These are phyloP conservation scores for Drosophila mayaguana DNA, from an alignment of 2,888 invertebrate species.

Conservation along the genomic window DNA sequence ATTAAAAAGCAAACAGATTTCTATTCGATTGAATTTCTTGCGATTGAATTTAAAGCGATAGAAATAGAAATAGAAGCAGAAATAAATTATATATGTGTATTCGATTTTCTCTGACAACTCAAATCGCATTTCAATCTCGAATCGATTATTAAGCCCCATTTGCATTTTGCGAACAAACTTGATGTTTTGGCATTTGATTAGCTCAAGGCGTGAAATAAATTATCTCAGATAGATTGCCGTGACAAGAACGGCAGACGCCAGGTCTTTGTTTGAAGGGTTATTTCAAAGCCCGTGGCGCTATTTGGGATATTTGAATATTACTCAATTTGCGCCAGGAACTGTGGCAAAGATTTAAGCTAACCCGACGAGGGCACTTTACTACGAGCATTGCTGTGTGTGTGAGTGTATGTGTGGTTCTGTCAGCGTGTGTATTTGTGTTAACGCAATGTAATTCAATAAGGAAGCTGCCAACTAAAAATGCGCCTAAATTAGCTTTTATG, in stretches of 20 bases:
- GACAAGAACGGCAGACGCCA: not conserved
- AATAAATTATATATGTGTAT: not conserved
- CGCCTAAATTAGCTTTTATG: slow-evolving; percentile 66
- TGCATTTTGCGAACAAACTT: slow-evolving; percentile 3
- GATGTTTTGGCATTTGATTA: slow-evolving; percentile 25
- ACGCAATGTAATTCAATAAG: slow-evolving; percentile 62
- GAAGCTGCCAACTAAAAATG: slow-evolving; percentile 62
- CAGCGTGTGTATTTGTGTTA: slow-evolving; percentile 16
- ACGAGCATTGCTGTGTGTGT: not conserved
- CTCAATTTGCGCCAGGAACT: slow-evolving; percentile 24
- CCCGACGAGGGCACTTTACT: slow-evolving; percentile 3
- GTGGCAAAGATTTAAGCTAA: slow-evolving; percentile 30
- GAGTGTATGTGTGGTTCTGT: not conserved
- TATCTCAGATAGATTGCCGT: slow-evolving; percentile 12
- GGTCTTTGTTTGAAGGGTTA: slow-evolving; percentile 9
- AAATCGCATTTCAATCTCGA: slow-evolving; percentile 8
- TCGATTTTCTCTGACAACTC: not conserved
- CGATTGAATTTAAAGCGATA: not conserved
- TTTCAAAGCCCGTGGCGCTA: slow-evolving; percentile 1
- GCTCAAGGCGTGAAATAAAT: slow-evolving; percentile 17
- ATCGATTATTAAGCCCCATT: slow-evolving; percentile 19
- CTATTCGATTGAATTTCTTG: not conserved
- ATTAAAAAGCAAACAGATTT: not conserved
- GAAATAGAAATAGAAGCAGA: not conserved
- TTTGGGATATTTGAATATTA: slow-evolving; percentile 28